Base-by-base conservation (phyloP, 2,113 vertebrate genomes). In the Esox niger region DNA sequence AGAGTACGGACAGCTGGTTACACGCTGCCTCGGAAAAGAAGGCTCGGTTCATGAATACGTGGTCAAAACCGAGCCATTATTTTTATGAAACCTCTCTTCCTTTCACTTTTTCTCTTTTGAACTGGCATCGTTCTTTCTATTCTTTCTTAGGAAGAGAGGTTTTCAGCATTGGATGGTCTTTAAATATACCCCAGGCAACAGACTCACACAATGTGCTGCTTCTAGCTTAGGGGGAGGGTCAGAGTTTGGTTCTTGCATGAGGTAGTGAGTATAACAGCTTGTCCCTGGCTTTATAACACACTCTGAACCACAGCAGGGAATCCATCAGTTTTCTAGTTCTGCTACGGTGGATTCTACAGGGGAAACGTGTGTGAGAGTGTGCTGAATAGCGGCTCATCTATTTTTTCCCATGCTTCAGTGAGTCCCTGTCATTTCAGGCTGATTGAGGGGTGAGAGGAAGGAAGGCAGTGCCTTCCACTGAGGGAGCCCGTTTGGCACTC, bases 271-370 rank as follows among this genome's bases (percentile, higher is more conserved):
- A 20, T 31, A n/a, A 17, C 57, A 30, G 57, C 57, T 31, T 30
- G 29, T 31, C 57, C 29, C 27, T 15, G 27, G 26, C 57, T 31
- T 59, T 59, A 31, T 17, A 59, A 59, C 20, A 59, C 47, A 52
- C 26, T 59, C 57, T 59, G 27, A 27, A 15, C 20, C 13, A 31
- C 11, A 59, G 57, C 29, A 20, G 13, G 15, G 57, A 59, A 59
- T 59, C 29, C 57, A 59, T 59, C 57, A 59, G 17, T 8, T 10
- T 57, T 9, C 30, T 59, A 31, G 57, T 59, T 32, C 57, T 59
- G 57, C 57, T 30, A 29, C 31, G 38, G 5, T 43, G 57, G 57
- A 17, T 32, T 29, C 17, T n/a, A 17, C 29, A 31, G 15, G 13
- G 7, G 27, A 29, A 30, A 27, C 26, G 29, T 26, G 29, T 29